Base-by-base conservation (phyloP, 2,113 vertebrate genomes). In the Polypterus bichir region DNA sequence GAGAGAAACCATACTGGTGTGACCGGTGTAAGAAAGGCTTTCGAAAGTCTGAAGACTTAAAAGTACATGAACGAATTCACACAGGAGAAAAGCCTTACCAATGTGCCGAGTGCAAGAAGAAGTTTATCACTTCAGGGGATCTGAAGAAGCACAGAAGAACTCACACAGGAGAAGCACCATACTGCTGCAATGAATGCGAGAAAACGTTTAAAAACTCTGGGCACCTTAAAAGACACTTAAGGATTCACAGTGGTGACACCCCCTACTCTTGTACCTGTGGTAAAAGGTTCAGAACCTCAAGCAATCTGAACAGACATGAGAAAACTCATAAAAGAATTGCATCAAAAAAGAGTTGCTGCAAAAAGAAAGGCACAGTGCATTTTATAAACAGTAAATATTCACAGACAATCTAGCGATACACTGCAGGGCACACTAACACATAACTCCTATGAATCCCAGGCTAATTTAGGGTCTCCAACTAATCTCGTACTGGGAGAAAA, bases 111-210 rank as follows among this genome's bases (percentile, higher is more conserved):
- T 76, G 68, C 6, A 65, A 68, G 6, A 77, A 77, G 27, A 54
- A 52, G 46, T 75, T 76, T 52, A 68, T 49, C 54, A 64, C 68
- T 27, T 72, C 62, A 9, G 69, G 60, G 11, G 59, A 63, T 51
- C 65, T 73, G 7, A 65, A 59, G 45, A 63, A 62, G 53, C 71
- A 76, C 9, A 63, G 65, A 47, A 68, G 70, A 57, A 73, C 65
- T 51, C 74, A 77, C 65, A 74, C 65, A 3, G 72, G 69, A 44
- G 68, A 74, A 46, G 73, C 76, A 62, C 71, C 67, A 3, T 72
- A 68, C 57, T 48, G 55, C 3, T 73, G 66, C 61, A 59, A 60
- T 1, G 67, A 69, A 4, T 76, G 74, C 47, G 67, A 68, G 11
- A 71, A 77, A 57, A 55, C 63, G 5, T 77, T 80, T 57, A 68